Percentiles rank a stretch among this genome's conserved stretches.
phyloP scores from a whole-genome alignment of 2,113 vertebrate genomes.

The Pan paniscus region DNA sequence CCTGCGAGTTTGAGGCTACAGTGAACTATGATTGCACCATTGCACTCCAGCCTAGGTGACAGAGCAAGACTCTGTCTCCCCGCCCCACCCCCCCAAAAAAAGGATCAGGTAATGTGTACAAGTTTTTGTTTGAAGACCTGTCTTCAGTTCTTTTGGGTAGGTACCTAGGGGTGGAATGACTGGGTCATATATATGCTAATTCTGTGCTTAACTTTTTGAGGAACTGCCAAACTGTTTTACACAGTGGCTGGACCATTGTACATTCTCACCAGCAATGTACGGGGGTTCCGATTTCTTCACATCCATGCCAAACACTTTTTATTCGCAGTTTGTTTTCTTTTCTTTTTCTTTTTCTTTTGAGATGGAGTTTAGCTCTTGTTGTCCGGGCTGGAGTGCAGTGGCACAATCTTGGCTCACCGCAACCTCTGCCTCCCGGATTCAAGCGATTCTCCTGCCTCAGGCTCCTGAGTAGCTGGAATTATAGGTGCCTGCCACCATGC shows the following conservation, averaged over 20 bases:
- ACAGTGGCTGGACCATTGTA: background rate
- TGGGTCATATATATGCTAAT: background rate
- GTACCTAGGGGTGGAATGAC: background rate
- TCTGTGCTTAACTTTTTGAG: background rate
- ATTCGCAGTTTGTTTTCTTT: background rate
- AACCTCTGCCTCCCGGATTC: too few relatives aligned
- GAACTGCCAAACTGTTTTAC: background rate
- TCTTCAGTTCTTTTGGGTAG: background rate
- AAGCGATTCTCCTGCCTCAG: too few relatives aligned
- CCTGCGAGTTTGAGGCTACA: too few relatives aligned
- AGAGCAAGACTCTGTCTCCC: too few relatives aligned
- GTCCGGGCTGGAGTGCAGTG: background rate
- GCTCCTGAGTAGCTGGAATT: too few relatives aligned
- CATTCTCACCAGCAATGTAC: background rate
- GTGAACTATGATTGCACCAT: too few relatives aligned
- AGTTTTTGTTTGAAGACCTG: too few relatives aligned
- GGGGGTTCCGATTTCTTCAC: background rate
- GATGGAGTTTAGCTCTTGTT: background rate
- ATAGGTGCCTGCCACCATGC: fast-evolving
- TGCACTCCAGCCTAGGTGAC: too few relatives aligned
- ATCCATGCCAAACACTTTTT: background rate
- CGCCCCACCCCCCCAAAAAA: too few relatives aligned
- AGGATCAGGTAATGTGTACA: too few relatives aligned
- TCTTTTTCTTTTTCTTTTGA: background rate
- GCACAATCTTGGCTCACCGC: background rate